Percentiles rank a stretch among this genome's conserved stretches.
Conservation (phyloP, 2,888 invertebrate genomes). For the Protophormia terraenovae region DNA sequence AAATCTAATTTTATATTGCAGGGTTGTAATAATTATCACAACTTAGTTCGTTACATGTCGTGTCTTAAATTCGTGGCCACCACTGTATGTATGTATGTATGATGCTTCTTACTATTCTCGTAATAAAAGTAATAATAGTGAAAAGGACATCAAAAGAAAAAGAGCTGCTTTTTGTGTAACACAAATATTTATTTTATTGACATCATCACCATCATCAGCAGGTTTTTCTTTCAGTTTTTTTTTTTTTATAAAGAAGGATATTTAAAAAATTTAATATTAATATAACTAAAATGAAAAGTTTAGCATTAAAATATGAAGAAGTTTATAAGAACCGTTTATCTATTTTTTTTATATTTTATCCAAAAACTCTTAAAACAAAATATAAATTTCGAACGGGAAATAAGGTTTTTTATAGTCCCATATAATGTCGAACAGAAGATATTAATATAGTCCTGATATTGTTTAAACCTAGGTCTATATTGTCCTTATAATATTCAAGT, state of each 20-base stretch:
- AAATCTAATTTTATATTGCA: too few species aligned
- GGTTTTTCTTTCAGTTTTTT: neutral
- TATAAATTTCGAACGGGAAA: too few species aligned
- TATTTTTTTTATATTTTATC: neutral
- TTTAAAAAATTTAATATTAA: slow-evolving; percentile 33
- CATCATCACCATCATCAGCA: slow-evolving; percentile 29
- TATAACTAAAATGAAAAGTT: neutral
- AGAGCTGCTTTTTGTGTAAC: slow-evolving; percentile 47
- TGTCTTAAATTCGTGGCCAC: too few species aligned
- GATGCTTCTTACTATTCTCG: slow-evolving; percentile 24
- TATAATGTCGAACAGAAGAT: too few species aligned
- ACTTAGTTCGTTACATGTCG: too few species aligned
- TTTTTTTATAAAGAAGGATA: slow-evolving; percentile 27
- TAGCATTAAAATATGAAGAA: neutral
- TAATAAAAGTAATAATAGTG: slow-evolving; percentile 56
- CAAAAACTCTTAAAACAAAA: too few species aligned
- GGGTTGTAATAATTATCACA: too few species aligned
- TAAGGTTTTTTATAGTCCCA: too few species aligned
- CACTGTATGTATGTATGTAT: too few species aligned
- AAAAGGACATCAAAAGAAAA: slow-evolving; percentile 62
- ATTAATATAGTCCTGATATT: too few species aligned
- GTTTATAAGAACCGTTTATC: neutral
- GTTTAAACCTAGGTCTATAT: too few species aligned
- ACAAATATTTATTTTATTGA: slow-evolving; percentile 54
- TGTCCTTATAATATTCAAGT: too few species aligned